Evolutionary conservation across 2,888 invertebrate genomes (phyloP).

Genomic region (Altica lythri): DNA sequence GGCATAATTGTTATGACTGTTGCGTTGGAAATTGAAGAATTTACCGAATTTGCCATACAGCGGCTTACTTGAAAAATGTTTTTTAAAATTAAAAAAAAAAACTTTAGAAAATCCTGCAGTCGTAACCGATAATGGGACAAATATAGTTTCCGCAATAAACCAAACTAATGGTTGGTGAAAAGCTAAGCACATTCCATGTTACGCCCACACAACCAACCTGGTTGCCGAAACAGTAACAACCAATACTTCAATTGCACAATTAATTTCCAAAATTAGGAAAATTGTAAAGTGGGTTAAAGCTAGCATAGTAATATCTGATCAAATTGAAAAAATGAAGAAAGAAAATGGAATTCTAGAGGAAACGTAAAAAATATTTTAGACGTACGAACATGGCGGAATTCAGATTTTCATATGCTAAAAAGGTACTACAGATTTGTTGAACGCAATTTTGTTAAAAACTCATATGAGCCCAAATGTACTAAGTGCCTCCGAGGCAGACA

Average conservation of each 20-base stretch:
- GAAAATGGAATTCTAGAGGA: neutral
- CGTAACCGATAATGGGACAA: constrained; percentile 10
- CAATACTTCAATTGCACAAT: neutral
- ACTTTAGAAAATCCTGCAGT: constrained; percentile 7
- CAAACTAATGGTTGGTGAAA: constrained; percentile 9
- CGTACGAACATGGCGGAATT: constrained; percentile 13
- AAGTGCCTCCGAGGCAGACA: constrained; percentile 6
- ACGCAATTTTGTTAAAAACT: neutral
- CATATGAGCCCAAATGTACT: constrained; percentile 2
- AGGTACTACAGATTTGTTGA: constrained; percentile 4
- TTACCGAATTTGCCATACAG: constrained; percentile 9
- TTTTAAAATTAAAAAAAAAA: neutral
- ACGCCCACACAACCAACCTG: constrained; percentile 8
- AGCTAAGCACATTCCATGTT: constrained; percentile 18
- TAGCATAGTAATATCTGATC: neutral
- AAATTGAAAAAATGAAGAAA: neutral
- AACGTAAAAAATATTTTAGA: neutral
- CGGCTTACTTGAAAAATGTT: neutral
- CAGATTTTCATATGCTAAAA: constrained; percentile 8
- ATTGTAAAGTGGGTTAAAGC: constrained; percentile 11
- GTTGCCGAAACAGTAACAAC: neutral
- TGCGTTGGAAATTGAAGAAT: constrained; percentile 2
- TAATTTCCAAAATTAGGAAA: constrained; percentile 1
- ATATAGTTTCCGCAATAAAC: constrained; percentile 7
- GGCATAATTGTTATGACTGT: neutral